Evolutionary conservation across 2,888 invertebrate species (phyloP).

Genomic region (Omphaloscelis lunosa): DNA sequence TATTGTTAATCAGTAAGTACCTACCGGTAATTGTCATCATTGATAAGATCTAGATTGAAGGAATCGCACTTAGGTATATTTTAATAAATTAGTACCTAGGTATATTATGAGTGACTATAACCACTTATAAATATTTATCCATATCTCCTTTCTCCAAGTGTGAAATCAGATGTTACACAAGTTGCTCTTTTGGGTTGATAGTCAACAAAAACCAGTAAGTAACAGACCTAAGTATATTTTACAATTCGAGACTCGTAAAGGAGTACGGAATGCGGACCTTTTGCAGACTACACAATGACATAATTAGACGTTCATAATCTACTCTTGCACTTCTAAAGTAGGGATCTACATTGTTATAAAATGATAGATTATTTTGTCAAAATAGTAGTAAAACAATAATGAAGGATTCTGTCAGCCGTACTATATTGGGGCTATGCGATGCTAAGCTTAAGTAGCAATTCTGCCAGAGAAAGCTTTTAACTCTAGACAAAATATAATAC

Average conservation of each 20-base stretch:
- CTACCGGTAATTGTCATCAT: slow-evolving; percentile 24
- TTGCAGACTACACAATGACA: slow-evolving; percentile 38
- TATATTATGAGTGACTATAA: slow-evolving; percentile 1
- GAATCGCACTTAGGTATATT: slow-evolving; percentile 14
- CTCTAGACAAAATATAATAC: too few species aligned
- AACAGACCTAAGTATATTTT: slow-evolving; percentile 35
- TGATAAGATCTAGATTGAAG: slow-evolving; percentile 37
- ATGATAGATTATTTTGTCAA: background rate
- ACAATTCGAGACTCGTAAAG: slow-evolving; percentile 59
- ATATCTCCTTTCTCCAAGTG: slow-evolving; percentile 35
- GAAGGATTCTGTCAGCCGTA: background rate
- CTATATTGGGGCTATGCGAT: background rate
- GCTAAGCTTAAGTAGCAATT: background rate
- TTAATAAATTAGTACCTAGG: slow-evolving; percentile 12
- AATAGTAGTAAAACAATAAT: slow-evolving; percentile 5
- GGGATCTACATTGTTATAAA: background rate
- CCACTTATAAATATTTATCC: slow-evolving; percentile 19
- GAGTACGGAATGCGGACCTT: slow-evolving; percentile 63
- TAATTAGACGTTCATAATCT: slow-evolving; percentile 20
- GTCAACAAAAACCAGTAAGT: slow-evolving; percentile 45
- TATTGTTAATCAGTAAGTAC: slow-evolving; percentile 30
- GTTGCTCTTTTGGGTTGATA: slow-evolving; percentile 30
- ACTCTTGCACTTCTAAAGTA: background rate
- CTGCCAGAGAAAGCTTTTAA: slow-evolving; percentile 2
- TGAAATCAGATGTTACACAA: slow-evolving; percentile 53